These are phyloP conservation scores for Trichomalopsis sarcophagae DNA, from an alignment of 1,140 invertebrate genomes.

Conservation along the genomic window DNA sequence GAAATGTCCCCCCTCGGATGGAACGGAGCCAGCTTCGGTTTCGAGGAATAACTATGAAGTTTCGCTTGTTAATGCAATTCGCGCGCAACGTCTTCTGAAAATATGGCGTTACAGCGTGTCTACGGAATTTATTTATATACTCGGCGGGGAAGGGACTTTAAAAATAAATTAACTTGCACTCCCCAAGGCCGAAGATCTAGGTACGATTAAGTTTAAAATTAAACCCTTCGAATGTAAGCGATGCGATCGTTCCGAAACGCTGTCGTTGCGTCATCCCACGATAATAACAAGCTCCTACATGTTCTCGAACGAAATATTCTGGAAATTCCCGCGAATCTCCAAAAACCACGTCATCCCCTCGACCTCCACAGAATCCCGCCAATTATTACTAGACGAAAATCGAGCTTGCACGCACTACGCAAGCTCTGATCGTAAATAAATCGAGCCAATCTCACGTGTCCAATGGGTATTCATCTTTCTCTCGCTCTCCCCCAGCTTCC, in stretches of 20 bases:
- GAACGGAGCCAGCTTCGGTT: neutral
- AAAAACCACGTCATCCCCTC: no score
- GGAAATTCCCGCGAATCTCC: no score
- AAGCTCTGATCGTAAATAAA: neutral
- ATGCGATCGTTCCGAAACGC: no score
- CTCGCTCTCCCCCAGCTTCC: neutral
- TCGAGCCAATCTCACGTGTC: neutral
- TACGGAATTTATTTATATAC: neutral
- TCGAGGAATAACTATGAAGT: neutral
- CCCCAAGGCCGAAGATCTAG: neutral
- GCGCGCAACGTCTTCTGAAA: neutral
- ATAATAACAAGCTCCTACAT: no score
- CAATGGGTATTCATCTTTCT: slow-evolving; percentile 13
- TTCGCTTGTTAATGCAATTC: neutral
- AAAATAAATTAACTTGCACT: neutral
- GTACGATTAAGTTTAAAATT: neutral
- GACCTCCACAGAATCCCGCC: neutral
- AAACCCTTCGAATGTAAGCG: no score
- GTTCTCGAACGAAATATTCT: no score
- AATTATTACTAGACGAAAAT: slow-evolving; percentile 12
- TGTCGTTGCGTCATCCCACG: no score
- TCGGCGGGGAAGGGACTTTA: neutral
- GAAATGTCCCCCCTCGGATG: no score
- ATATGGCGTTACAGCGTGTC: no score
- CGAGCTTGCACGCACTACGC: neutral